Base-by-base conservation (phyloP, 1,140 invertebrate species). In the Zaprionus kolodkinae region DNA sequence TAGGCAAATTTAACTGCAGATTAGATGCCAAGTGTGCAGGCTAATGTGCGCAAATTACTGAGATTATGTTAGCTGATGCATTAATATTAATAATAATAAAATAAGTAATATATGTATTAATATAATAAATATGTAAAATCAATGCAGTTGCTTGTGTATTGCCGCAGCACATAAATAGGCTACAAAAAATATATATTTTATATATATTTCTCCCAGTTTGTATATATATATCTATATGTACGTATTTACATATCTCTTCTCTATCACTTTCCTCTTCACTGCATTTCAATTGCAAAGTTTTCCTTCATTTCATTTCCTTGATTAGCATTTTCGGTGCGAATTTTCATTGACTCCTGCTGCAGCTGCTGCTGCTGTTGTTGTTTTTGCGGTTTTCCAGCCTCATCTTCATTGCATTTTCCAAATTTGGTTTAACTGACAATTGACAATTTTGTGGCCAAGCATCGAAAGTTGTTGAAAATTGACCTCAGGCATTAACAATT, bases 401-500 rank as follows among this genome's bases (percentile, higher is more conserved):
- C 11, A 35, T 25, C 30, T 63, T 40, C 45, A 21, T 25, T 11
- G 11, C 38, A 64, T 36, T 65, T 72, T 38, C 25, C 9, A 33
- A 36, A 30, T 71, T 50, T 40, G 13, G 36, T 27, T 36, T 61
- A 15, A 38, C 13, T 74, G 66, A 52, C 59, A 70, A 57, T 74
- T 57, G 66, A 50, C 67, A 70, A 63, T 57, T 69, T 63, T 74
- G 72, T 74, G 72, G 72, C 9, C 12, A n/a, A 45, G 25, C 33
- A 56, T 17, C 15, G 36, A 68, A 35, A 45, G 45, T 64, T 65
- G 21, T 64, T 48, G 30, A 56, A 15, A 52, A 36, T 56, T 65
- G 61, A 71, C 61, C 68, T 64, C 61, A 71, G 62, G 21, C 21
- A 38, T 27, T 70, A 40, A 35, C 63, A 66, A 66, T 65, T 33